These are phyloP conservation scores for Dicrurus megarhynchus DNA, from an alignment of 2,113 vertebrate species.

Conservation along the genomic window DNA sequence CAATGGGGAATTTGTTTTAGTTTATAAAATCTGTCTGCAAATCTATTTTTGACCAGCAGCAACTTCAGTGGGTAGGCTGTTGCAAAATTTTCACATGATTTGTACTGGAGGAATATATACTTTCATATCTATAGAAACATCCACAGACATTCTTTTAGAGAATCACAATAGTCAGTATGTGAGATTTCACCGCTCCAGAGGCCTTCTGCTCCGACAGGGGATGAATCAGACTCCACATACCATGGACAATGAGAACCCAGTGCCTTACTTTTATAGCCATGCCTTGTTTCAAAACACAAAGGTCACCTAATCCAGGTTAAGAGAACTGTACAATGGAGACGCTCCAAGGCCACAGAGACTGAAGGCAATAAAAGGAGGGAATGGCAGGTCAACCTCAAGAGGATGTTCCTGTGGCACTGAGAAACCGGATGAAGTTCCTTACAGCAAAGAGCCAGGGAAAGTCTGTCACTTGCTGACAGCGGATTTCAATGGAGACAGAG, in stretches of 20 bases:
- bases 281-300: neutral
- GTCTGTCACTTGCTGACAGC: neutral
- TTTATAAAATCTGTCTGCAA: constrained; percentile 15
- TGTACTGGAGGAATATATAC: constrained; percentile 25
- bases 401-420: neutral
- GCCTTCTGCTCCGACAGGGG: neutral
- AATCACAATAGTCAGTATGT: neutral
- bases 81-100: constrained; percentile 36
- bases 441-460: neutral
- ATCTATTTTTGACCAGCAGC: constrained; percentile 33
- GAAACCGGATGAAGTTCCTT: neutral
- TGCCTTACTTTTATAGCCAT: neutral
- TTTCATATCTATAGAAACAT: constrained; percentile 30
- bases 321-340: neutral
- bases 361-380: neutral
- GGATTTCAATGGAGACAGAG: neutral
- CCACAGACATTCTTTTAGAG: constrained; percentile 18
- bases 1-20: neutral
- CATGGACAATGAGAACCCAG: neutral
- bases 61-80: constrained; percentile 24
- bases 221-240: neutral
- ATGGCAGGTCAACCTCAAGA: neutral
- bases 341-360: neutral
- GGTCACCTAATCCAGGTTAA: neutral
- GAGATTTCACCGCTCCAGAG: neutral